Evolutionary conservation across 1,140 invertebrate genomes (phyloP).

Genomic region (Chlorops oryzae): DNA sequence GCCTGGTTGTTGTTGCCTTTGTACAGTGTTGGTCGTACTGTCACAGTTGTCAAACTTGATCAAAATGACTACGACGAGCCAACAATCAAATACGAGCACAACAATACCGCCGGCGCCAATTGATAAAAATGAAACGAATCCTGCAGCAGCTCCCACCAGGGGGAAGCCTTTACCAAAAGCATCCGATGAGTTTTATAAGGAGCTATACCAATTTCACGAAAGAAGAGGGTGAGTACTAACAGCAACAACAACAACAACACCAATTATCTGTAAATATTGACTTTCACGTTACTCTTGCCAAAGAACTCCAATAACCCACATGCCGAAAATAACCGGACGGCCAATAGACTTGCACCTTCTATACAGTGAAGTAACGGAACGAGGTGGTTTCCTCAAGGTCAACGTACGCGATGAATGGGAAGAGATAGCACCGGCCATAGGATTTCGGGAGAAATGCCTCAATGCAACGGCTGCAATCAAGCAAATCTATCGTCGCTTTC

Average conservation of each 20-base stretch:
- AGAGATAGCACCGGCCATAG: conserved; percentile 67
- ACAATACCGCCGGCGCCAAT: not conserved
- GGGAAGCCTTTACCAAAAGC: conserved; percentile 16
- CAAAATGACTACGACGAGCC: not conserved
- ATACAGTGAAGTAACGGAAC: conserved; percentile 81
- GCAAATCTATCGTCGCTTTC: conserved; percentile 81
- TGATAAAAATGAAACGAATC: not conserved
- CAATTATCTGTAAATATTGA: not conserved
- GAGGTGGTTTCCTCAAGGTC: conserved; percentile 90
- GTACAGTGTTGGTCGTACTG: no score
- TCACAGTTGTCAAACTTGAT: no score
- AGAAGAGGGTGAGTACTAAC: conserved; percentile 67
- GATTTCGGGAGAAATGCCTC: conserved; percentile 71
- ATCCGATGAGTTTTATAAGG: conserved; percentile 60
- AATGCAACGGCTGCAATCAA: conserved; percentile 83
- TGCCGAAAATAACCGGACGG: conserved; percentile 77
- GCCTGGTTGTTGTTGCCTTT: no score
- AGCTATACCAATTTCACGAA: conserved; percentile 76
- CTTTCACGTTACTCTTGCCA: no score
- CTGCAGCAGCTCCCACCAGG: not conserved
- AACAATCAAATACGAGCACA: not conserved
- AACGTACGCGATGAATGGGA: conserved; percentile 74
- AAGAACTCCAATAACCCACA: conserved; percentile 69
- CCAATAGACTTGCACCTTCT: conserved; percentile 87
- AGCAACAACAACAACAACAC: no score